phyloP scores from a whole-genome alignment of 2,113 vertebrate species.

The Psilopsiagon aymara region DNA sequence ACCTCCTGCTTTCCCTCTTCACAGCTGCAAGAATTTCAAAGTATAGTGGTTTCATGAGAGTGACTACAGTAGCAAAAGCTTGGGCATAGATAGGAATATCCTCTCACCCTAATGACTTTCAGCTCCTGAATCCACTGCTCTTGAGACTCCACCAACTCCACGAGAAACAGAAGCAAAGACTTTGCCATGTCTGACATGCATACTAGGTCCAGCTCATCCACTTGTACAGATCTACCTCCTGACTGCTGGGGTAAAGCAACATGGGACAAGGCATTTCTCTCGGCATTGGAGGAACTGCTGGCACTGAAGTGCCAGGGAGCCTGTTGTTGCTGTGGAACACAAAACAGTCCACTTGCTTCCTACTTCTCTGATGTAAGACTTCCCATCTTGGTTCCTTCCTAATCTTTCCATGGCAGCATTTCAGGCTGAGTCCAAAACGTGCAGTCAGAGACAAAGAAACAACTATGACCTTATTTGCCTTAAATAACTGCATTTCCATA shows the following conservation, averaged over 20 bases:
- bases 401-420: neutral
- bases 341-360: neutral
- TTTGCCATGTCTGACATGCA: neutral
- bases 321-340: neutral
- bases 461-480: neutral
- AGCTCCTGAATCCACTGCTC: neutral
- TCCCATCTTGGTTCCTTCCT: neutral
- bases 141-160: neutral
- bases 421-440: neutral
- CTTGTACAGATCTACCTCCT: accelerated
- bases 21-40: neutral
- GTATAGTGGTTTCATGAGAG: neutral
- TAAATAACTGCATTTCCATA: neutral
- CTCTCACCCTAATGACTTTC: neutral
- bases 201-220: neutral
- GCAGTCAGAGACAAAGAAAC: neutral
- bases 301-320: neutral
- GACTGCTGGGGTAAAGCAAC: neutral
- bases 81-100: neutral
- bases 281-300: neutral
- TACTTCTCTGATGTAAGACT: neutral
- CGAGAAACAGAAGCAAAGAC: neutral
- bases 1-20: neutral
- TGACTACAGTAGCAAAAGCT: neutral
- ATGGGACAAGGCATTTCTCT: neutral